phyloP scores from a whole-genome alignment of 2,888 invertebrate species.

The Timema cristinae region DNA sequence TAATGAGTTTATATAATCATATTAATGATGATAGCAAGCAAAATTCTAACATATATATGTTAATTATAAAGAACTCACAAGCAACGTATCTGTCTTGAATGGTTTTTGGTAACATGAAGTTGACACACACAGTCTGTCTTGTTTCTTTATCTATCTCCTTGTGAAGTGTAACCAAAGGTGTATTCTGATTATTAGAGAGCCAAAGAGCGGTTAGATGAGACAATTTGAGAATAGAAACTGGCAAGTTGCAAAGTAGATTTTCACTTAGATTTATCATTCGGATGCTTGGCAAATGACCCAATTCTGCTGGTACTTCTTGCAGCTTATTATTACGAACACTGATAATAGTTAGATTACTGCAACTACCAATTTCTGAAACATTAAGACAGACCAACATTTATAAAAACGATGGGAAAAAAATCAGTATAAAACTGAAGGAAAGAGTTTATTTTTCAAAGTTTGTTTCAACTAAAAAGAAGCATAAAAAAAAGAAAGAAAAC shows the following conservation, averaged over 20 bases:
- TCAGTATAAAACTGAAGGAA: too few species aligned
- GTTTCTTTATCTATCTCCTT: constrained; percentile 75
- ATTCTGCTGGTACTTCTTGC: constrained; percentile 77
- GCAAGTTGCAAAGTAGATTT: constrained; percentile 77
- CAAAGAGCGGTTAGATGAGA: constrained; percentile 80
- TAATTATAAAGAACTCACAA: background rate
- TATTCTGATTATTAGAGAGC: constrained; percentile 92
- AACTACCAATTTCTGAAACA: constrained; percentile 76
- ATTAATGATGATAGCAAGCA: background rate
- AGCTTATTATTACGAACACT: constrained; percentile 82
- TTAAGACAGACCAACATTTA: constrained; percentile 16
- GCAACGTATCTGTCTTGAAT: constrained; percentile 22
- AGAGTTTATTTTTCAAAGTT: too few species aligned
- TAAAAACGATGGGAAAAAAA: too few species aligned
- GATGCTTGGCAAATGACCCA: constrained; percentile 79
- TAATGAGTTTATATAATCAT: too few species aligned
- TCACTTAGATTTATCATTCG: constrained; percentile 84
- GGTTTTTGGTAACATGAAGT: constrained; percentile 81
- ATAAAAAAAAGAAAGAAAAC: too few species aligned
- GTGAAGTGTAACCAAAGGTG: constrained; percentile 87
- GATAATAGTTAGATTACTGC: constrained; percentile 74
- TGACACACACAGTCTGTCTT: constrained; percentile 71
- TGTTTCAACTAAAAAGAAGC: too few species aligned
- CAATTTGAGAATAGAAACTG: constrained; percentile 83
- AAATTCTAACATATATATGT: background rate